Conservation (phyloP, 2,888 invertebrate species). For the Eupithecia centaureata region DNA sequence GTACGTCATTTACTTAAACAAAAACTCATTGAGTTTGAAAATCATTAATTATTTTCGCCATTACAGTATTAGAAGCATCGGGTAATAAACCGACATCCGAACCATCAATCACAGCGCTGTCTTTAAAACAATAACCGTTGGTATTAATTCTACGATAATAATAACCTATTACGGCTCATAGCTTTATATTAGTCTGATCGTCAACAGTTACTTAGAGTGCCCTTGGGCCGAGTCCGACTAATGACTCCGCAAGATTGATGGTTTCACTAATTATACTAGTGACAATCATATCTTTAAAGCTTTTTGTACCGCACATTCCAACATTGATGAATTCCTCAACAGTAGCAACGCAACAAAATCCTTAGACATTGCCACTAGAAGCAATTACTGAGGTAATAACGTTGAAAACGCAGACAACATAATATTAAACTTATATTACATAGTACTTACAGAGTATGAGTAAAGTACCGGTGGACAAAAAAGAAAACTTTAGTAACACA, state of each 20-base stretch:
- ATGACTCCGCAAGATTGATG: conserved; percentile 78
- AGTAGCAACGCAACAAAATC: conserved; percentile 34
- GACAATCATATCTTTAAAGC: conserved; percentile 75
- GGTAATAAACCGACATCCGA: conserved; percentile 49
- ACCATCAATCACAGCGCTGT: conserved; percentile 74
- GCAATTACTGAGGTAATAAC: conserved; percentile 55
- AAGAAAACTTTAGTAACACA: conserved; percentile 74
- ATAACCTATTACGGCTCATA: conserved; percentile 74
- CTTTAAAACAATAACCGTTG: conserved; percentile 78
- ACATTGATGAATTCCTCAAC: conserved; percentile 41
- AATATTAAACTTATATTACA: conserved; percentile 67
- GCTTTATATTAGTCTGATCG: conserved; percentile 72
- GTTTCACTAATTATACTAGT: conserved; percentile 77
- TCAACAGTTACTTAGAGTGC: conserved; percentile 77
- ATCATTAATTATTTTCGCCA: conserved; percentile 48
- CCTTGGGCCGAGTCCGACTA: conserved; percentile 76
- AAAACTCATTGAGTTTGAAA: conserved; percentile 36
- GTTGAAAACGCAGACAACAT: conserved; percentile 46
- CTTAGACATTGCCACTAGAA: conserved; percentile 42
- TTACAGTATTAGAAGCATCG: conserved; percentile 33
- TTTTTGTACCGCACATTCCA: conserved; percentile 59
- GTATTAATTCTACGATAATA: conserved; percentile 74
- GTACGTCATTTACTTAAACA: conserved; percentile 39
- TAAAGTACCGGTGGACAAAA: conserved; percentile 68
- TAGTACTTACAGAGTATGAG: conserved; percentile 76